Evolutionary conservation across 2,797 vertebrate species (phyloP).

Genomic region (Acestrorhynchus altus): DNA sequence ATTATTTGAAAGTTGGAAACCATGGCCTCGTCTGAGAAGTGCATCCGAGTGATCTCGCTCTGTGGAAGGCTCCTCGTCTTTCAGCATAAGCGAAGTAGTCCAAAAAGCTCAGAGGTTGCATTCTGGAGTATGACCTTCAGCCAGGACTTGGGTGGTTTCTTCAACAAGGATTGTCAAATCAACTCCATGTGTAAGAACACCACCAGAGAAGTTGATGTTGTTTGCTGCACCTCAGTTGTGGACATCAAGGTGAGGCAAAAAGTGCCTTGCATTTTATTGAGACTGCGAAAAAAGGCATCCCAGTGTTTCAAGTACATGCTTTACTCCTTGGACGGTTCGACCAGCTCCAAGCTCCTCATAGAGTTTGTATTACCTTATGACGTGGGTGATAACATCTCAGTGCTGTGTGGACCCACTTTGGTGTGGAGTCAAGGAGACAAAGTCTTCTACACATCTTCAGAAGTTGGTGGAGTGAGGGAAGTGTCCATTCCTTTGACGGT

Average conservation of each 20-base stretch:
- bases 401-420: conserved; percentile 86
- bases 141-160: conserved; percentile 71
- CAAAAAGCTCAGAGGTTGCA: conserved; percentile 62
- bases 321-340: conserved; percentile 75
- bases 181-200: conserved; percentile 64
- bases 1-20: background rate
- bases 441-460: conserved; percentile 78
- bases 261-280: conserved; percentile 81
- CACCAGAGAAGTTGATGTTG: conserved; percentile 68
- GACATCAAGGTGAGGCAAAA: conserved; percentile 76
- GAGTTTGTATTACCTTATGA: conserved; percentile 82
- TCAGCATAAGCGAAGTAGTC: conserved; percentile 64
- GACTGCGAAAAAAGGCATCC: conserved; percentile 57
- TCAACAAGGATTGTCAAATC: conserved; percentile 71
- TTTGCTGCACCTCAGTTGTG: conserved; percentile 73
- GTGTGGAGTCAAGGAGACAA: conserved; percentile 80
- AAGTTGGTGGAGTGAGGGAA: conserved; percentile 69
- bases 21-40: conserved; percentile 39
- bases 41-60: conserved; percentile 67
- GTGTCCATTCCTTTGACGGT: conserved; percentile 77
- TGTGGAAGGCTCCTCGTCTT: conserved; percentile 85
- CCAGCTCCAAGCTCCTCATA: conserved; percentile 74
- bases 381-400: conserved; percentile 71
- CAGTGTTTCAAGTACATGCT: conserved; percentile 77
- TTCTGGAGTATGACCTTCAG: conserved; percentile 79